phyloP scores from a whole-genome alignment of 2,113 vertebrate genomes.

The Mesembrinibis cayennensis region DNA sequence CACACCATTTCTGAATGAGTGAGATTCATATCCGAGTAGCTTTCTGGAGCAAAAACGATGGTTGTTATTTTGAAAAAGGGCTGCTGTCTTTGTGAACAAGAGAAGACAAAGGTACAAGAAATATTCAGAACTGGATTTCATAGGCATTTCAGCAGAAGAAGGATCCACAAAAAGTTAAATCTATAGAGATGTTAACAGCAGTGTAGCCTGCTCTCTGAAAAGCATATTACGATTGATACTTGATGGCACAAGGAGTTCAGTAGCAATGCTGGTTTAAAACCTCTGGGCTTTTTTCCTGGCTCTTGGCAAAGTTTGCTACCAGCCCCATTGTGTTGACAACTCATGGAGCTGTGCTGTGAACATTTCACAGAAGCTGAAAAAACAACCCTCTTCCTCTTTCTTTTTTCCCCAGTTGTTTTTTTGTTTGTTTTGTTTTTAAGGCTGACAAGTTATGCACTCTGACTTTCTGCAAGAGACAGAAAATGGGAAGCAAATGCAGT shows the following conservation, averaged over 20 bases:
- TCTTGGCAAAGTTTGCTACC: constrained; percentile 15
- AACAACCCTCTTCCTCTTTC: not conserved
- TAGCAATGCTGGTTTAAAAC: not conserved
- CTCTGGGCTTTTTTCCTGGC: not conserved
- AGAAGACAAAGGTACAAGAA: not conserved
- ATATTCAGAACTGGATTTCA: not conserved
- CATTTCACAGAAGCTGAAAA: constrained; percentile 2
- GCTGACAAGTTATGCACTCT: not conserved
- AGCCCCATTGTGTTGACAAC: constrained; percentile 27
- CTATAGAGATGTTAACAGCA: not conserved
- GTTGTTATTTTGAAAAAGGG: constrained; percentile 5
- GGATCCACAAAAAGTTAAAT: not conserved
- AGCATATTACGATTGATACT: not conserved
- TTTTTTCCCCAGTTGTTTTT: not conserved
- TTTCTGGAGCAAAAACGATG: constrained; percentile 6
- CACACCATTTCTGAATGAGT: constrained; percentile 41
- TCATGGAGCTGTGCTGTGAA: not conserved
- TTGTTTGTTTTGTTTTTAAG: not conserved
- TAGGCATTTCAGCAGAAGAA: not conserved
- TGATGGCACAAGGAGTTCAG: not conserved
- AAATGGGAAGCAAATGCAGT: not conserved
- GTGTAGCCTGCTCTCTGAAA: not conserved
- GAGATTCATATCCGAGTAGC: not conserved
- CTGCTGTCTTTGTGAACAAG: not conserved
- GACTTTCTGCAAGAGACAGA: not conserved